Conservation (phyloP, 2,797 vertebrate genomes). For the Hapalemur alaotrensis region DNA sequence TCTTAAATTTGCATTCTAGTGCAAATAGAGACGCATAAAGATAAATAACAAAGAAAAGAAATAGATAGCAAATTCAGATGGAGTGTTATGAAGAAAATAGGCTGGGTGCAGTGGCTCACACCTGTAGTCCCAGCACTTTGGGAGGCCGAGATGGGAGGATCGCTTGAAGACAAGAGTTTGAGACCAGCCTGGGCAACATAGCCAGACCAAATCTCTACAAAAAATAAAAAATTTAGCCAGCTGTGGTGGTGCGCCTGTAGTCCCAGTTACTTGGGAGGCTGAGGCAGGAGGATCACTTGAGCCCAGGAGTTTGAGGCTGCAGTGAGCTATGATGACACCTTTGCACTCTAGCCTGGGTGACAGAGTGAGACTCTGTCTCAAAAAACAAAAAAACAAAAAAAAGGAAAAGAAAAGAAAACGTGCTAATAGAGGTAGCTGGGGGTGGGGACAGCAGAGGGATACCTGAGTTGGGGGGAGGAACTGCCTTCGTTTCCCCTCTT, state of each 20-base stretch:
- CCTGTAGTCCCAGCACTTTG: too few species aligned
- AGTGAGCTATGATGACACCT: background rate
- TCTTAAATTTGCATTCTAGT: background rate
- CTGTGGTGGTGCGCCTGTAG: background rate
- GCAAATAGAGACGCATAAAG: background rate
- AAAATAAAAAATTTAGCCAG: background rate
- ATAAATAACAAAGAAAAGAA: background rate
- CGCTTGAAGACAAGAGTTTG: background rate
- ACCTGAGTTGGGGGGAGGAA: background rate
- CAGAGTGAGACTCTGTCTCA: background rate
- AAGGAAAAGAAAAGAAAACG: background rate
- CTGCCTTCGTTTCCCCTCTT: background rate
- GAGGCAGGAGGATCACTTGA: background rate
- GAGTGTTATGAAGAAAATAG: background rate
- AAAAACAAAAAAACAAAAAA: too few species aligned
- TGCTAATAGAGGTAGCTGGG: background rate
- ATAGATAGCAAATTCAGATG: background rate
- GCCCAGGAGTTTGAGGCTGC: background rate
- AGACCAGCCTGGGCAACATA: background rate
- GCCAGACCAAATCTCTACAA: background rate
- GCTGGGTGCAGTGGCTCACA: background rate
- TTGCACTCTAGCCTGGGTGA: background rate
- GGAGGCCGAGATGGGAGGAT: too few species aligned
- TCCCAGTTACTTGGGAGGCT: background rate
- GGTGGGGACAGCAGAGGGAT: rapidly evolving